phyloP scores from a whole-genome alignment of 2,113 vertebrate species.

The Diadophis punctatus region DNA sequence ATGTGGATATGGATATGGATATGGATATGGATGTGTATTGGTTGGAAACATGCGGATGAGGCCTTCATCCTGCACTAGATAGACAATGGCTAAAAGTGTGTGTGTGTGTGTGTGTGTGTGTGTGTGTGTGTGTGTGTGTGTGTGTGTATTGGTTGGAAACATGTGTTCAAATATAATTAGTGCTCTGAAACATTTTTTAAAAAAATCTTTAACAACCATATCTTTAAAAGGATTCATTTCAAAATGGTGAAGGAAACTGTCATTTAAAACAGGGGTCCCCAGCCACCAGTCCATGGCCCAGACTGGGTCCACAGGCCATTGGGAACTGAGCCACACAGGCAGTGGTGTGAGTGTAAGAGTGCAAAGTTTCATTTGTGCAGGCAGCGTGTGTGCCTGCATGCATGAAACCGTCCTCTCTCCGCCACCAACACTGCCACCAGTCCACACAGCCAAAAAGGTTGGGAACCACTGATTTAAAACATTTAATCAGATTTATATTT shows the following conservation, averaged over 20 bases:
- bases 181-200: background rate
- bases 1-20: too few species aligned
- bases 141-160: too few species aligned
- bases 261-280: background rate
- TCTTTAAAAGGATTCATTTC: background rate
- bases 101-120: too few species aligned
- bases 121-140: too few species aligned
- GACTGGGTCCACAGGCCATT: background rate
- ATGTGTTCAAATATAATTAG: background rate
- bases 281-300: background rate
- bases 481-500: background rate
- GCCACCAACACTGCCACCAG: background rate
- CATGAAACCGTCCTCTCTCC: background rate
- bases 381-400: rapidly evolving
- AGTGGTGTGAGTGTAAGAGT: rapidly evolving
- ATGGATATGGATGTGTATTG: too few species aligned
- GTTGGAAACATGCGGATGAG: too few species aligned
- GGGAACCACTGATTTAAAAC: background rate
- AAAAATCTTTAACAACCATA: background rate
- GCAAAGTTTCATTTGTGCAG: background rate
- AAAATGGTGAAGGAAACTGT: background rate
- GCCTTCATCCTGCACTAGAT: too few species aligned
- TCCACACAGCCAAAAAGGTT: background rate
- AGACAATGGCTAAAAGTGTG: too few species aligned
- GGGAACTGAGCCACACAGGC: background rate